phyloP scores from a whole-genome alignment of 1,140 invertebrate genomes.

The Platyura marginata region DNA sequence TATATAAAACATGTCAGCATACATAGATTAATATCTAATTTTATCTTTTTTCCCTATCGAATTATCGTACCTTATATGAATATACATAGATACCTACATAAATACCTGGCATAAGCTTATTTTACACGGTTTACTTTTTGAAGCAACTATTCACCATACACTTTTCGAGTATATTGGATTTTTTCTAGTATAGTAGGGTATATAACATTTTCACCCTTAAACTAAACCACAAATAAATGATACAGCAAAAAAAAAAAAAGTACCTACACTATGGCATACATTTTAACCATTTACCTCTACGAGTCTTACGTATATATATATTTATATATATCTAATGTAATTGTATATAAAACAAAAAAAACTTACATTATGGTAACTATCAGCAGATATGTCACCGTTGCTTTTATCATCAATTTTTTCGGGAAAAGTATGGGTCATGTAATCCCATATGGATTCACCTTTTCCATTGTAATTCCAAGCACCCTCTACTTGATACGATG shows the following conservation, averaged over 20 bases:
- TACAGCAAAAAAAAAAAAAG: background rate
- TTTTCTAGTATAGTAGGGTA: background rate
- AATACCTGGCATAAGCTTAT: too few species aligned
- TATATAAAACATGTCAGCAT: too few species aligned
- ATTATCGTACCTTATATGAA: too few species aligned
- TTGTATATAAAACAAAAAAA: too few species aligned
- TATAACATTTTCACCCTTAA: background rate
- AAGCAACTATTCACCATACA: too few species aligned
- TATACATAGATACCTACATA: too few species aligned
- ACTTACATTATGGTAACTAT: constrained; percentile 31
- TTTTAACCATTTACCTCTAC: background rate
- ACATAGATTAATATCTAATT: too few species aligned
- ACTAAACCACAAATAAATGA: background rate
- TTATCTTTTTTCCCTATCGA: too few species aligned
- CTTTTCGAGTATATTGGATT: too few species aligned
- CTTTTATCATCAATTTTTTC: constrained; percentile 30
- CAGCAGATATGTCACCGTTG: constrained; percentile 32
- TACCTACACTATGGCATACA: too few species aligned
- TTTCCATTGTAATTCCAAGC: constrained; percentile 48
- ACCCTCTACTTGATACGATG: constrained; percentile 49
- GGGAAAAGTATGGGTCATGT: constrained; percentile 24
- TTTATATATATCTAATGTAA: background rate
- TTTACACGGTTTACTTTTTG: too few species aligned
- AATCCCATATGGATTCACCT: constrained; percentile 35
- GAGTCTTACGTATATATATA: background rate